Base-by-base conservation (phyloP, 2,888 invertebrate species). In the Yponomeuta cagnagella region DNA sequence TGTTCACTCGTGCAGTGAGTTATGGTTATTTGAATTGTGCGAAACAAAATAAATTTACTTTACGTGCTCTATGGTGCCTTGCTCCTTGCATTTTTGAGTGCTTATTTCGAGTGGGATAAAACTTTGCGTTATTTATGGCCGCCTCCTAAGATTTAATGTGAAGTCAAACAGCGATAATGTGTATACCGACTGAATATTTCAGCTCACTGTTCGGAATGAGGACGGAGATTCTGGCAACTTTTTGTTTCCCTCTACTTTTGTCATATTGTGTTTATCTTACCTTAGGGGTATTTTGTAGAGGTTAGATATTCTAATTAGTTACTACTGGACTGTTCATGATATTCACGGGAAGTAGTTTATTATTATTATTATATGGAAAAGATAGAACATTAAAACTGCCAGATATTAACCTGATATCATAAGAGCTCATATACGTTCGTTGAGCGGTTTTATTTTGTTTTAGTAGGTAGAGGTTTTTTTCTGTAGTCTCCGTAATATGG, bases 81-180 rank as follows among this genome's bases (percentile, higher is more conserved):
- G 90, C 91, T 90, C 90, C 91, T 91, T 92, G 92, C 92, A 92
- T 92, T 92, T 92, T 92, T 92, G 92, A 92, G 92, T 92, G 92
- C 92, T 92, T 92, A 92, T 92, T 92, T 92, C 89, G 86, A 83
- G 86, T 80, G 83, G 91, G 92, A 92, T 90, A 92, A 92, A 91
- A 92, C 88, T 91, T 91, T 88, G 80, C 80, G 90, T 91, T 91
- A 92, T 92, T 92, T 92, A 92, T 91, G 89, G 82, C 77, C 81
- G 81, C 82, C 82, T 80, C 84, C 85, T 87, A 89, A 92, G 91
- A 92, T 92, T 91, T 92, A 91, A 92, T 91, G 91, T 90, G 90
- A 89, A 91, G 86, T 90, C 90, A 89, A 92, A 91, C 84, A 85
- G 90, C 88, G 91, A 92, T 92, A 92, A 92, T 92, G 91, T 81